Conservation (phyloP, 2,113 vertebrate species). For the Hydrochoerus hydrochaeris region DNA sequence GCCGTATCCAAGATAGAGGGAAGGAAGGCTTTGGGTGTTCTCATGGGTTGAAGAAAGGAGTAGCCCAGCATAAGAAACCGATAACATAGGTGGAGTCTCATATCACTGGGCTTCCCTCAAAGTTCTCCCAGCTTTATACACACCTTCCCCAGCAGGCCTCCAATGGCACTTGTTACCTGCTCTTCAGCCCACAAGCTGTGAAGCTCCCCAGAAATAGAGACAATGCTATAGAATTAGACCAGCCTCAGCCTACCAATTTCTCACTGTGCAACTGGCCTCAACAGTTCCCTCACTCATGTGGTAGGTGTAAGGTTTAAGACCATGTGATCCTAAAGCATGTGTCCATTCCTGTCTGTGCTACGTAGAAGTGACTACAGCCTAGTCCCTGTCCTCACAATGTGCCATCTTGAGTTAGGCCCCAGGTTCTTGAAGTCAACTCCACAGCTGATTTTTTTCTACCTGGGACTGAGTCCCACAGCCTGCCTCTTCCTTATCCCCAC, state of each 20-base stretch:
- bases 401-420: neutral
- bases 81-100: neutral
- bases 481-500: neutral
- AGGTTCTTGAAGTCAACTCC: neutral
- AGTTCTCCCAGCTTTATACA: neutral
- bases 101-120: neutral
- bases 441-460: neutral
- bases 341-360: neutral
- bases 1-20: neutral
- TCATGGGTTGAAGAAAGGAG: neutral
- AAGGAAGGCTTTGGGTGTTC: neutral
- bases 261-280: neutral
- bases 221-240: neutral
- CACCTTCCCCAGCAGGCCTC: neutral
- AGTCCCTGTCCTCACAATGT: neutral
- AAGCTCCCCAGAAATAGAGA: slow-evolving; percentile 12
- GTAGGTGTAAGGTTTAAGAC: neutral
- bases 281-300: neutral
- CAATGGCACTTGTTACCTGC: neutral
- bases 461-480: neutral
- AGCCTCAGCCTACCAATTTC: neutral
- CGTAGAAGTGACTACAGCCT: neutral
- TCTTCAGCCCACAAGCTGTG: neutral
- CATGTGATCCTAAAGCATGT: neutral
- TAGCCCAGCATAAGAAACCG: neutral